Evolutionary conservation across 2,113 vertebrate genomes (phyloP).

Genomic region (Hyla sarda): DNA sequence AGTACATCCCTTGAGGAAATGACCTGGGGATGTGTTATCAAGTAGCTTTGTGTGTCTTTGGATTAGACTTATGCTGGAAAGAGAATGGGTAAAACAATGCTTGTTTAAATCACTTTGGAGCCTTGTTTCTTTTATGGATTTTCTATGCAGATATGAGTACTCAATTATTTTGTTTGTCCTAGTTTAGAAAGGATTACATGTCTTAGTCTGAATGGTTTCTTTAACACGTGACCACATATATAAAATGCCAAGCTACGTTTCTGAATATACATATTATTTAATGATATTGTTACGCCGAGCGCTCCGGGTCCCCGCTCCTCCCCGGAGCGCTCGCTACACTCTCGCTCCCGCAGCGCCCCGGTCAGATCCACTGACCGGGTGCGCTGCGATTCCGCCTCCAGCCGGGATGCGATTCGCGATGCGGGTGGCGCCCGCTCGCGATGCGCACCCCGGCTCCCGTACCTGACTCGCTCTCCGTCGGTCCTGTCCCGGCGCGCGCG

Average conservation of each 20-base stretch:
- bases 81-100: background rate
- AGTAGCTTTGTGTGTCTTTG: slow-evolving; percentile 44
- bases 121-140: background rate
- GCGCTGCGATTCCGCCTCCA: too few species aligned
- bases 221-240: background rate
- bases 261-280: background rate
- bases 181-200: background rate
- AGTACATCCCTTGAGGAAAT: slow-evolving; percentile 40
- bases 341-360: too few species aligned
- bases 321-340: too few species aligned
- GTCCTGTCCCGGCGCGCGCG: too few species aligned
- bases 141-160: background rate
- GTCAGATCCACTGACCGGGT: too few species aligned
- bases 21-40: slow-evolving; percentile 42
- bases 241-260: background rate
- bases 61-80: background rate
- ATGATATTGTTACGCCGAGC: too few species aligned
- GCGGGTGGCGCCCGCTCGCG: too few species aligned
- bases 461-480: too few species aligned
- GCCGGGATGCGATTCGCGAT: too few species aligned
- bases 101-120: slow-evolving; percentile 15
- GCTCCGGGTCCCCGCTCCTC: too few species aligned
- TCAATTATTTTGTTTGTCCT: background rate
- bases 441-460: too few species aligned
- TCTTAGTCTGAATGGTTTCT: background rate